These are phyloP conservation scores for Patella pellucida DNA, from an alignment of 2,888 invertebrate genomes.

Conservation along the genomic window DNA sequence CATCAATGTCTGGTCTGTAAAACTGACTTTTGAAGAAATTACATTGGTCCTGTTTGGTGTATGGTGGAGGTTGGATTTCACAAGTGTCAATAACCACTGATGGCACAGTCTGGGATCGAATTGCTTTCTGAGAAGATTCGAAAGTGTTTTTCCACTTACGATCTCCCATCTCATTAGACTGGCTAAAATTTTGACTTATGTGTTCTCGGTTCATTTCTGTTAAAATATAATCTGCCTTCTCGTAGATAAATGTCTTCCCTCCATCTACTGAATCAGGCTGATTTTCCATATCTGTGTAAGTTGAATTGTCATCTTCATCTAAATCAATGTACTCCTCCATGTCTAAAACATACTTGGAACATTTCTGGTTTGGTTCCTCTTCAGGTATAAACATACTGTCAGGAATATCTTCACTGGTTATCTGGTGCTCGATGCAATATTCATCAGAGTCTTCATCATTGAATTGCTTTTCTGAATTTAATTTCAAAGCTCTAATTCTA, in stretches of 20 bases:
- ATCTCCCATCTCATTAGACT: background rate
- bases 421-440: too few relatives aligned
- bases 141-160: too few relatives aligned
- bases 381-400: background rate
- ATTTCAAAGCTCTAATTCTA: too few relatives aligned
- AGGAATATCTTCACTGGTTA: background rate
- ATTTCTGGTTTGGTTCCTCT: constrained; percentile 8
- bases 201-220: background rate
- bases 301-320: constrained; percentile 21
- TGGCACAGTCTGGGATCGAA: background rate
- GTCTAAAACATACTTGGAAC: constrained; percentile 16
- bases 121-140: too few relatives aligned
- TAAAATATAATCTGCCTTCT: constrained; percentile 24
- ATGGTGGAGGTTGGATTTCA: constrained; percentile 16
- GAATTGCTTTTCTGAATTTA: too few relatives aligned
- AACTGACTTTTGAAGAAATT: background rate
- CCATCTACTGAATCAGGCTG: too few relatives aligned
- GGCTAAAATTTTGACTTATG: background rate
- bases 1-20: constrained; percentile 14
- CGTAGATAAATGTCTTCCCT: constrained; percentile 8
- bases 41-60: too few relatives aligned
- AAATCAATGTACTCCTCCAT: constrained; percentile 12
- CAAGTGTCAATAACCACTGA: background rate
- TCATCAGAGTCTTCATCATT: too few relatives aligned
- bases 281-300: background rate